Conservation (phyloP, 2,797 vertebrate species). For the Scolopax bukidnonensis region DNA sequence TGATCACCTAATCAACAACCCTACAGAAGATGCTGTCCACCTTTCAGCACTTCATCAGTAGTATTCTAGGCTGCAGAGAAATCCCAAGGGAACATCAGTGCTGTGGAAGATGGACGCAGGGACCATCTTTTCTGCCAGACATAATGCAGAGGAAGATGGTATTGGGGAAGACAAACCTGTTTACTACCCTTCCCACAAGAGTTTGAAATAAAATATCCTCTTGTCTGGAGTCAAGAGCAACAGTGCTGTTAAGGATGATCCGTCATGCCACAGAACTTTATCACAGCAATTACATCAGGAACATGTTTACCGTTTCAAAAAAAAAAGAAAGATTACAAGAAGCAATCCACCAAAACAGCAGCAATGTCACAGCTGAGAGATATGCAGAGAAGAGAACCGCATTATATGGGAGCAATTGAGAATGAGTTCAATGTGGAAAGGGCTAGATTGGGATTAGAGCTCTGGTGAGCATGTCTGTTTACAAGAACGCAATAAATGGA, state of each 20-base stretch:
- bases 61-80: not conserved
- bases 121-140: not conserved
- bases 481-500: rapidly evolving
- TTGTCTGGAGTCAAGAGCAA: constrained; percentile 27
- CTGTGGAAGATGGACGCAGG: not conserved
- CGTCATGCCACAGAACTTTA: constrained; percentile 26
- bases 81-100: not conserved
- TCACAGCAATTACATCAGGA: constrained; percentile 68
- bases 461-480: not conserved
- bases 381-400: constrained; percentile 9
- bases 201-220: constrained; percentile 23
- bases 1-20: not conserved
- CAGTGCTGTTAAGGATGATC: constrained; percentile 14
- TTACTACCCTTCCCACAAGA: not conserved
- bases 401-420: not conserved
- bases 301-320: constrained; percentile 60
- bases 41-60: not conserved
- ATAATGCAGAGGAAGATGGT: not conserved
- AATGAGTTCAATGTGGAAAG: not conserved
- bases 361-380: constrained; percentile 52
- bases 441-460: not conserved
- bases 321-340: constrained; percentile 51
- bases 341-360: constrained; percentile 39
- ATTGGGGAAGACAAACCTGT: not conserved
- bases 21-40: not conserved